Base-by-base conservation (phyloP, 1,140 invertebrate genomes). In the Drosophila busckii region DNA sequence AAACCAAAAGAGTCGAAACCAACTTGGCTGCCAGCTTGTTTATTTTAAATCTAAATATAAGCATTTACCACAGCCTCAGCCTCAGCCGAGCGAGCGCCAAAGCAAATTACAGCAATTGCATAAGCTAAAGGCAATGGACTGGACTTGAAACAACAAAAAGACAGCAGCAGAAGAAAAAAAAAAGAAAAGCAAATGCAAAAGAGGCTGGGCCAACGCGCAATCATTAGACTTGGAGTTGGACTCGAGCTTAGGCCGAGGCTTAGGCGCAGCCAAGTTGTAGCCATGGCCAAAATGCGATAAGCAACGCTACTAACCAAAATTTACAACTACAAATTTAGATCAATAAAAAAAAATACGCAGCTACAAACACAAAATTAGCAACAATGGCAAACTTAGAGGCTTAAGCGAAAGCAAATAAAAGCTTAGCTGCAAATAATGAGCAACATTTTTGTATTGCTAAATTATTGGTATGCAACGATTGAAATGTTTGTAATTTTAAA, bases 251-350 rank as follows among this genome's bases (percentile, higher is more conserved):
- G 22, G 35, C 10, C 6, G 40, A 26, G 22, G n/a, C 41, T 9
- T 16, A 40, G n/a, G n/a, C n/a, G n/a, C n/a, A 23, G 17, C 20
- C 16, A 13, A 19, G 28, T 13, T 25, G 40, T n/a, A n/a, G 25
- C 40, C 56, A 42, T 37, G 60, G 70, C n/a, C n/a, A n/a, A n/a
- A 65, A 66, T 66, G 55, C 66, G 71, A 76, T 78, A 78, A 76
- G 50, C 46, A 68, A 64, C 46, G 58, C 60, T 58, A 45, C 25
- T 20, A 42, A 70, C 60, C 38, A 76, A n/a, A n/a, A 75, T 76
- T 78, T 70, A 49, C 70, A 65, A 54, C 44, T 59, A 26, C 52
- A 64, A 78, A 78, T 78, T 78, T 73, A 68, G 70, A 76, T 78
- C 73, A 78, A 73, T 71, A 64, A 68, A 63, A 64, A 68, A 63